Conservation (phyloP, 2,113 vertebrate species). For the Salvelinus sp. region DNA sequence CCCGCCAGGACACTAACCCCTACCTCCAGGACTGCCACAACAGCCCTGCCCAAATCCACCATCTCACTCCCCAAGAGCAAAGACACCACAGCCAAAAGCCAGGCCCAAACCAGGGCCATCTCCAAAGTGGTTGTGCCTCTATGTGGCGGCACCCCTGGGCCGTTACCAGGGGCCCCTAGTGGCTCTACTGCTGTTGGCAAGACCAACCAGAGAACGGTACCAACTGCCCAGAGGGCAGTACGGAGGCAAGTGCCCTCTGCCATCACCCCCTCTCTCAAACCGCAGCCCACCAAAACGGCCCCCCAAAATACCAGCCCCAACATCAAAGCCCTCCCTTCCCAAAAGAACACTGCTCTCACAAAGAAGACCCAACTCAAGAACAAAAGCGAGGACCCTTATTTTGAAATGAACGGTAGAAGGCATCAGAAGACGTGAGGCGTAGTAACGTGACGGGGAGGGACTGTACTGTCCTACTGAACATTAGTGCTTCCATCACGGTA, state of each 20-base stretch:
- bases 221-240: constrained; percentile 20
- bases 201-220: constrained; percentile 74
- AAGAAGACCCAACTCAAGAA: constrained; percentile 40
- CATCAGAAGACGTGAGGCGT: constrained; percentile 41
- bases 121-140: constrained; percentile 16
- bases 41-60: constrained; percentile 34
- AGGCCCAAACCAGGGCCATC: constrained; percentile 5
- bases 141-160: constrained; percentile 33
- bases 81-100: constrained; percentile 46
- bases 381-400: constrained; percentile 82
- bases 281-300: constrained; percentile 15
- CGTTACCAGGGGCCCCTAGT: constrained; percentile 53
- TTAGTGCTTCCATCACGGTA: not conserved
- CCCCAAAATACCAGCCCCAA: constrained; percentile 51
- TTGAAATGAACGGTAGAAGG: constrained; percentile 86
- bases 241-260: constrained; percentile 43
- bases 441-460: not conserved
- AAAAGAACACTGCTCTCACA: constrained; percentile 12
- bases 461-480: not conserved
- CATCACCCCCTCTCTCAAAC: constrained; percentile 38
- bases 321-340: constrained; percentile 4
- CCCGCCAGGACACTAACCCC: constrained; percentile 22
- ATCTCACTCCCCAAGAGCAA: constrained; percentile 32
- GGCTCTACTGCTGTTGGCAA: constrained; percentile 64
- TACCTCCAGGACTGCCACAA: constrained; percentile 52